These are phyloP conservation scores for Zaprionus gabonicus DNA, from an alignment of 1,140 invertebrate genomes.

Conservation along the genomic window DNA sequence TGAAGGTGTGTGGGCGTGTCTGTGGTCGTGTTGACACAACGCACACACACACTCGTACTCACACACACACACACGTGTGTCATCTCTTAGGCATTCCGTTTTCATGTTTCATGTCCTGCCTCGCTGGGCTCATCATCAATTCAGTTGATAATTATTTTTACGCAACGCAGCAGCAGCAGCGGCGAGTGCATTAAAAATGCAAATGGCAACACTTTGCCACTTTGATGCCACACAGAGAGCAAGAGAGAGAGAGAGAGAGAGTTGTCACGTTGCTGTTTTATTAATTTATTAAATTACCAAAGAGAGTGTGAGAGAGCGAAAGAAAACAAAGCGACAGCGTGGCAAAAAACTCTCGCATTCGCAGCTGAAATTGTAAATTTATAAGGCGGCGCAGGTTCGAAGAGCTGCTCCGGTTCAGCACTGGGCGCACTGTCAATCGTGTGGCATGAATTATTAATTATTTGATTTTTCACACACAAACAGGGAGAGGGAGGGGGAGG, in stretches of 20 bases:
- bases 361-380: conserved; percentile 80
- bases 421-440: conserved; percentile 77
- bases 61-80: not conserved
- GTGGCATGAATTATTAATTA: conserved; percentile 80
- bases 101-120: conserved; percentile 2
- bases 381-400: conserved; percentile 54
- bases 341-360: conserved; percentile 27
- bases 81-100: conserved; percentile 46
- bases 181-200: conserved; percentile 77
- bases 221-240: conserved; percentile 57
- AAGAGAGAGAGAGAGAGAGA: not conserved
- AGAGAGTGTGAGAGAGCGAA: conserved; percentile 22
- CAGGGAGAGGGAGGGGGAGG: conserved; percentile 6
- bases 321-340: conserved; percentile 22
- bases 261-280: conserved; percentile 80
- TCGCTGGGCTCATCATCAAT: conserved; percentile 68
- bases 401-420: conserved; percentile 57
- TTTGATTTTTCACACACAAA: conserved; percentile 61
- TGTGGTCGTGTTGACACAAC: conserved; percentile 29
- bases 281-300: conserved; percentile 83
- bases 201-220: conserved; percentile 83
- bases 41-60: conserved; percentile 6
- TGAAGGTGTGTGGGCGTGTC: conserved; percentile 7
- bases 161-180: conserved; percentile 61
- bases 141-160: conserved; percentile 83